These are phyloP conservation scores for Cheumatopsyche charites DNA, from an alignment of 1,140 invertebrate genomes.

Conservation along the genomic window DNA sequence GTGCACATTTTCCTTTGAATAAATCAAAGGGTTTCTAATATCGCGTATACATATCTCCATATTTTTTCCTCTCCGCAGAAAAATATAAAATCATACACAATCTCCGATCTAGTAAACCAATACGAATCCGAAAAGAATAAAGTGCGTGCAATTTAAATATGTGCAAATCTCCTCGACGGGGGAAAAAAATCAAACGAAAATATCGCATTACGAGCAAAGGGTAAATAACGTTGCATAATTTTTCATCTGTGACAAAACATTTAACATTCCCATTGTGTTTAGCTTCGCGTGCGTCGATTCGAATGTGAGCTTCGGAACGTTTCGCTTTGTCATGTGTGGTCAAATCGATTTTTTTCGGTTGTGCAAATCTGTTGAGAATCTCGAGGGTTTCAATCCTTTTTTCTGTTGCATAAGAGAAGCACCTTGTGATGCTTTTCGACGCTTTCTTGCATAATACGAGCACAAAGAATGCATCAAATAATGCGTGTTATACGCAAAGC, in stretches of 20 bases:
- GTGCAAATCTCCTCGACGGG: too few species aligned
- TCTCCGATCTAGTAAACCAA: not conserved
- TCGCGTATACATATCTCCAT: not conserved
- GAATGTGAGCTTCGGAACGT: not conserved
- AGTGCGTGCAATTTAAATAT: constrained; percentile 8
- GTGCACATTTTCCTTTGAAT: constrained; percentile 36
- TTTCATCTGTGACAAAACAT: not conserved
- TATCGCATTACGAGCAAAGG: not conserved
- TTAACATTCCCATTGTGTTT: constrained; percentile 6
- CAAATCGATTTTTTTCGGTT: constrained; percentile 27
- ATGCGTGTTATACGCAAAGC: constrained; percentile 28
- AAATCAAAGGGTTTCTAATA: constrained; percentile 35
- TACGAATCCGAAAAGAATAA: not conserved
- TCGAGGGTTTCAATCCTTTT: constrained; percentile 28
- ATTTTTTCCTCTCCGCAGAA: constrained; percentile 15
- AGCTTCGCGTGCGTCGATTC: not conserved
- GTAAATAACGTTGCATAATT: constrained; percentile 23
- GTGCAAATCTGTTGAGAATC: constrained; percentile 22
- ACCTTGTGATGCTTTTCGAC: constrained; percentile 37
- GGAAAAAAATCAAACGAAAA: too few species aligned
- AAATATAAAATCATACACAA: not conserved
- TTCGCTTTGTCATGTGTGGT: constrained; percentile 2
- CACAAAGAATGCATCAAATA: constrained; percentile 42
- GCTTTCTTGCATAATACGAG: constrained; percentile 42
- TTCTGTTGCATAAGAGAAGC: constrained; percentile 23